A percentile compares a stretch with the other conserved stretches of the same genome.
Conservation (phyloP, 2,888 invertebrate species). For the Drosophila subsilvestris region DNA sequence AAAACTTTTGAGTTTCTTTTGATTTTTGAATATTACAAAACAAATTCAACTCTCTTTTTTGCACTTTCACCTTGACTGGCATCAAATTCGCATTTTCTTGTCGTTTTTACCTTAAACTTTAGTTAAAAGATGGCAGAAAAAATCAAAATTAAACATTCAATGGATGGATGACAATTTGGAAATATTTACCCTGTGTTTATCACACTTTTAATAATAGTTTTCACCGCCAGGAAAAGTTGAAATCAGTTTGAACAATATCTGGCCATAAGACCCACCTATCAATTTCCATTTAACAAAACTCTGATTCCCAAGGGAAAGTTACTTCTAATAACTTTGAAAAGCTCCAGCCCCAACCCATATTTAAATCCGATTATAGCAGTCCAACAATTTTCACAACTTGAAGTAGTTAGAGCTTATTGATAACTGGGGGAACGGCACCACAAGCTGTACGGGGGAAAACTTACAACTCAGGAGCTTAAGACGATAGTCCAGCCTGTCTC, state of each 20-base stretch:
- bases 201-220: neutral
- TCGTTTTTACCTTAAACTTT: too few relatives aligned
- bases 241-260: too few relatives aligned
- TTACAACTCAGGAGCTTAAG: conserved; percentile 34
- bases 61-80: neutral
- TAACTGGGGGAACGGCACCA: conserved; percentile 29
- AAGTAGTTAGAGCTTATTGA: conserved; percentile 40
- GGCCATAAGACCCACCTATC: conserved; percentile 12
- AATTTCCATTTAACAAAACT: conserved; percentile 22
- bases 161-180: too few relatives aligned
- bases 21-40: neutral
- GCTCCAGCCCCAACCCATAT: conserved; percentile 1
- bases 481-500: neutral
- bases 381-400: conserved; percentile 38
- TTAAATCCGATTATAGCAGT: conserved; percentile 35
- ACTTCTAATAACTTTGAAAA: conserved; percentile 35
- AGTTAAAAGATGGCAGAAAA: too few relatives aligned
- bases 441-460: conserved; percentile 14
- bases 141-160: too few relatives aligned
- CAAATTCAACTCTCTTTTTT: too few relatives aligned
- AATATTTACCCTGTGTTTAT: neutral
- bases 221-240: too few relatives aligned
- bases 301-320: conserved; percentile 34
- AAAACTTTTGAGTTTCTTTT: neutral
- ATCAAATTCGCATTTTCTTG: neutral